Base-by-base conservation (phyloP, 2,888 invertebrate genomes). In the Tubulanus polymorphus region DNA sequence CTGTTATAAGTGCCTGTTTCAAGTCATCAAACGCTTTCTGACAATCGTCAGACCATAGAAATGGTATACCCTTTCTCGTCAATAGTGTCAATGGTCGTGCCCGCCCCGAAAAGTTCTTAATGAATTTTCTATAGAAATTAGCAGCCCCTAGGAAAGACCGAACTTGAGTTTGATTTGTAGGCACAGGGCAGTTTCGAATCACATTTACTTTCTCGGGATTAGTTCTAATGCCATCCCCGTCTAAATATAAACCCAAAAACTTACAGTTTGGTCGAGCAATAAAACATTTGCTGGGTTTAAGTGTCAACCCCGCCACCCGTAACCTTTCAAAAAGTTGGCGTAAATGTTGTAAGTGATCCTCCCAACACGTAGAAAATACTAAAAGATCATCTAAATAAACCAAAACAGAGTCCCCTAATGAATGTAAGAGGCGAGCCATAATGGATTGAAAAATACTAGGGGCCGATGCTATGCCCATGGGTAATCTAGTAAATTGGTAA, bases 121-220 rank as follows among this genome's bases (percentile, higher is more conserved):
- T 50, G 54, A 63, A 62, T 25, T 52, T 51, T 8, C 60, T 52
- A 30, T 61, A 66, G 32, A 61, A 65, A 45, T 62, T 62, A n/a
- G 59, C 57, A n/a, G 61, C 48, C 3, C 63, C 63, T 23, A 65
- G 48, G 49, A 64, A 64, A 29, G 56, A 53, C 35, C 57, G 37
- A 12, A 61, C 27, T 41, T 60, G 54, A 47, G 60, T 61, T 8
- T 20, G 20, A 15, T 5, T 8, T 15, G 6, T 5, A 8, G 41
- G 41, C 23, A 20, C 20, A 5, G 41, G 41, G 15, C 23, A 41
- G 18, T 41, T 23, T 8, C 20, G 18, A 23, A 41, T 15, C 6
- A 41, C 41, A 8, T 23, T 41, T 8, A 18, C 18, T 15, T 41
- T 41, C 41, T 41, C 41, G 6, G 41, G 41, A 15, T 41, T 15